Evolutionary conservation across 2,113 vertebrate species (phyloP).

Genomic region (Coturnix japonica): DNA sequence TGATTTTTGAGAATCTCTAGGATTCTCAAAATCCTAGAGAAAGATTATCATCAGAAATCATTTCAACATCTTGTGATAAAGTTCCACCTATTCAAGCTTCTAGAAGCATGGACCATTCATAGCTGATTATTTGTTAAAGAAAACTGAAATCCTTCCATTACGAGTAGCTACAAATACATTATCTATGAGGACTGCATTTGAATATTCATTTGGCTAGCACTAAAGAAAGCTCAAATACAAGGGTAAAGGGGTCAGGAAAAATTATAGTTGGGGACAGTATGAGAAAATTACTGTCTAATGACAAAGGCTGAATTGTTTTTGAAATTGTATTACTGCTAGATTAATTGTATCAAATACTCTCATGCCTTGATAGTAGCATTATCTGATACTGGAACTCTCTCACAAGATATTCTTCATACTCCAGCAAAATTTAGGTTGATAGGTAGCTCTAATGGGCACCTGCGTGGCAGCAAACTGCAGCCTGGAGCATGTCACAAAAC

Average conservation of each 20-base stretch:
- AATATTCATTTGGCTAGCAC: neutral
- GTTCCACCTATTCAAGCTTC: neutral
- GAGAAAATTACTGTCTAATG: neutral
- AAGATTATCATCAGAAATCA: neutral
- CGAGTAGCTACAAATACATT: neutral
- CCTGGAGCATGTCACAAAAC: neutral
- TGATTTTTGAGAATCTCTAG: no score
- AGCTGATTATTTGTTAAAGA: neutral
- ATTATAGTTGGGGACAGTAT: rapidly evolving
- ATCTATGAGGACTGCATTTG: neutral
- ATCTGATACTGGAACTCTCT: neutral
- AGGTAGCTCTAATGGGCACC: neutral
- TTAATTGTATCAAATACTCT: neutral
- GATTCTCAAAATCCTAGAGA: neutral
- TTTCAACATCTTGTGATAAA: neutral
- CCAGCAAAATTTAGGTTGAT: neutral
- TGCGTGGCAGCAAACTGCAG: neutral
- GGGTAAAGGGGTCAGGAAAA: neutral
- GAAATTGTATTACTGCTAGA: neutral
- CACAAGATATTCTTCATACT: neutral
- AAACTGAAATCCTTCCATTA: neutral
- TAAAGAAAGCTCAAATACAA: neutral
- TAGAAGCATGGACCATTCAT: neutral
- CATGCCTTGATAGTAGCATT: neutral
- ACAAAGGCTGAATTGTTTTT: neutral